Conservation (phyloP, 2,888 invertebrate species). For the Scaptomyza parva region DNA sequence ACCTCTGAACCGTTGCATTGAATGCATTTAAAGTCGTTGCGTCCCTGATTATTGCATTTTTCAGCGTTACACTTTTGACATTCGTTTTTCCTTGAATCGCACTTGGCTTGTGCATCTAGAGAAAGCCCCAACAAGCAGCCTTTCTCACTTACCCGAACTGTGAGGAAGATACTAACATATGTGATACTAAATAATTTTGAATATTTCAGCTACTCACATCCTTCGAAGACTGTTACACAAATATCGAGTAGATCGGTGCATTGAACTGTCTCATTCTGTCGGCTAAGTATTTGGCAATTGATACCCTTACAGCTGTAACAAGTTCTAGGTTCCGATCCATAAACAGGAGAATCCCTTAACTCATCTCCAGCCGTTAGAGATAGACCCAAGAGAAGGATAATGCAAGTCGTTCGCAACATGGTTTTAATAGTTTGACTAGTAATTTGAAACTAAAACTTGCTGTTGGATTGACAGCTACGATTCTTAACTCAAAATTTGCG, state of each 20-base stretch:
- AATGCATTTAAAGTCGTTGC: conserved; percentile 75
- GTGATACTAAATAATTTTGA: not conserved
- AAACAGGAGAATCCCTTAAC: conserved; percentile 14
- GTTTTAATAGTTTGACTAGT: conserved; percentile 31
- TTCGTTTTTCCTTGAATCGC: conserved; percentile 52
- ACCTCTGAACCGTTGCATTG: conserved; percentile 77
- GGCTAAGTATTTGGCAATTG: conserved; percentile 75
- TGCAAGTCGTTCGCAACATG: conserved; percentile 41
- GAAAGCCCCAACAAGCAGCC: conserved; percentile 77
- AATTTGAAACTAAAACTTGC: conserved; percentile 47
- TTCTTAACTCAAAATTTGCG: conserved; percentile 19
- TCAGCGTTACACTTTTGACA: conserved; percentile 77
- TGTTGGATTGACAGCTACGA: conserved; percentile 5
- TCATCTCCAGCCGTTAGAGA: conserved; percentile 23
- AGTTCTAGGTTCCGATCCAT: conserved; percentile 45
- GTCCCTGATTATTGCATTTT: conserved; percentile 80
- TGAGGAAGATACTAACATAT: no score
- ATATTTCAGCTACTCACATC: conserved; percentile 63
- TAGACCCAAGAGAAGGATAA: conserved; percentile 45
- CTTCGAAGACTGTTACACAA: conserved; percentile 81
- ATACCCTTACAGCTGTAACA: conserved; percentile 82
- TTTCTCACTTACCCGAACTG: conserved; percentile 74
- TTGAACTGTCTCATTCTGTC: conserved; percentile 54
- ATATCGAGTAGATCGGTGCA: conserved; percentile 80
- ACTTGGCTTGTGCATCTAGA: conserved; percentile 66